Percentiles rank a stretch among this genome's conserved stretches.
phyloP scores from a whole-genome alignment of 2,888 invertebrate genomes.

The Pomacea canaliculata region DNA sequence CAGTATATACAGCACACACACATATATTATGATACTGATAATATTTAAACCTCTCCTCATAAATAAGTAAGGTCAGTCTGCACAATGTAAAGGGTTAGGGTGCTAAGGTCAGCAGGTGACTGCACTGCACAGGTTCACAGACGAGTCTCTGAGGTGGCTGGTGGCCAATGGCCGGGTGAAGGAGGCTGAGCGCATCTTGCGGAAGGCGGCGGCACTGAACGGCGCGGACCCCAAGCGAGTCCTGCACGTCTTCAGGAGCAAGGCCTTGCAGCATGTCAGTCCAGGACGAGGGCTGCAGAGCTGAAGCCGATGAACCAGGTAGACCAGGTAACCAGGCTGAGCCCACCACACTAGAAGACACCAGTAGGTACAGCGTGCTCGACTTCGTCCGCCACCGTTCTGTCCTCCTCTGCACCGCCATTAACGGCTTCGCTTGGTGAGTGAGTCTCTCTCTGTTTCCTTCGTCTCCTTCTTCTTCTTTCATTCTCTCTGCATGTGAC shows the following conservation, averaged over 20 bases:
- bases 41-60: too few relatives aligned
- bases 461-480: not conserved
- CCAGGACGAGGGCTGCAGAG: not conserved
- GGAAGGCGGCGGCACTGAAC: slow-evolving; percentile 45
- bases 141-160: slow-evolving; percentile 53
- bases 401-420: slow-evolving; percentile 40
- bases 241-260: slow-evolving; percentile 15
- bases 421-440: slow-evolving; percentile 47
- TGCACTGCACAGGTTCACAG: slow-evolving; percentile 36
- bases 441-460: slow-evolving; percentile 17
- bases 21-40: too few relatives aligned
- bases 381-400: slow-evolving; percentile 44
- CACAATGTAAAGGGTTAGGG: too few relatives aligned
- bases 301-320: not conserved
- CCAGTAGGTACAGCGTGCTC: slow-evolving; percentile 33
- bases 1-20: too few relatives aligned
- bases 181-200: slow-evolving; percentile 39
- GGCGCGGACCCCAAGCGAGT: slow-evolving; percentile 33
- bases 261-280: slow-evolving; percentile 9
- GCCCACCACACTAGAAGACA: not conserved
- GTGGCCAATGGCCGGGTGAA: slow-evolving; percentile 40
- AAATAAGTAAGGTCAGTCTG: too few relatives aligned
- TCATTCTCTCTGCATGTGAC: not conserved
- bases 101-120: too few relatives aligned
- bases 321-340: not conserved